Base-by-base conservation (phyloP, 2,888 invertebrate species). In the Drepanosiphum platanoidis region DNA sequence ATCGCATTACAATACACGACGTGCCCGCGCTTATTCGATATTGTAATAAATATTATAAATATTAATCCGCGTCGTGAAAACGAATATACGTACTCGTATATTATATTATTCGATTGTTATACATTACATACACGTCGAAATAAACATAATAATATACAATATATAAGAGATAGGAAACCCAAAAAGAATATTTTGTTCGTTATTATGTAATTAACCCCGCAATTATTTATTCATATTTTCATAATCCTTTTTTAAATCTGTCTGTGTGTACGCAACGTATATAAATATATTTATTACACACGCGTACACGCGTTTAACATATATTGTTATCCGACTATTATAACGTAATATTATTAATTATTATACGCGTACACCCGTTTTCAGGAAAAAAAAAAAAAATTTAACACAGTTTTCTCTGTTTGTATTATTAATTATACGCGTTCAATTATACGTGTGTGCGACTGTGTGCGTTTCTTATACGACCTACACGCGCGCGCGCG, bases 381-480 rank as follows among this genome's bases (percentile, higher is more conserved):
- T 7, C 27, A 13, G 18, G 32, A 52, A 68, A 70, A 80, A 70
- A 13, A 11, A n/a, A 52, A 68, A 70, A 80, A 70, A 80, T 52
- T 70, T 70, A 80, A 36, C 80, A 80, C 80, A 80, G 52, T 80
- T 80, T 52, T 68, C 32, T 34, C 46, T 34, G 68, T 79, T 34
- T 52, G 34, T 18, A 34, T 78, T 78, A 64, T 64, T 79, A 68
- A 68, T 68, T 52, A 52, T 3, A 52, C 18, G 4, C 52, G 52
- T 52, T 52, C 52, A 52, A 22, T 22, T 52, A 52, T 52, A 46
- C 18, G 1, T 46, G 18, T 18, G 1, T 46, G 18, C 18, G 9
- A 9, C 39, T n/a, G n/a, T n/a, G n/a, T n/a, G n/a, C n/a, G n/a
- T n/a, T n/a, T 32, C 9, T 30, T 46, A 0, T 68, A 42, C 22